Evolutionary conservation across 2,113 vertebrate genomes (phyloP).

Genomic region (Epinephelus fuscoguttatus): DNA sequence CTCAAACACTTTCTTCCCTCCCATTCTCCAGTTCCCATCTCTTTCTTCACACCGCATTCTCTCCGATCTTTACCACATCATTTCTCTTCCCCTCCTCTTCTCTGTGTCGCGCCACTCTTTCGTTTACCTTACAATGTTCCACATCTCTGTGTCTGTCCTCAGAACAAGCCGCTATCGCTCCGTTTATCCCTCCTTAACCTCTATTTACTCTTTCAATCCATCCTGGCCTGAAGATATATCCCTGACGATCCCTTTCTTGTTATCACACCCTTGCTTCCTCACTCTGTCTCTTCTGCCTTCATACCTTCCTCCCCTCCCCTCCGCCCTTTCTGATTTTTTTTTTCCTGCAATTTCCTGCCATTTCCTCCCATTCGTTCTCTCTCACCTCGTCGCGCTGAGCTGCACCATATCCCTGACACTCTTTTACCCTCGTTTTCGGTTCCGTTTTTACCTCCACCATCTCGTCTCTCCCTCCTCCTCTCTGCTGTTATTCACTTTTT

Average conservation of each 20-base stretch:
- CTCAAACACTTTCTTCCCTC: constrained; percentile 49
- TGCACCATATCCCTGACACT: constrained; percentile 54
- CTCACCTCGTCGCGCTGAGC: constrained; percentile 22
- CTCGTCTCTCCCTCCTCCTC: constrained; percentile 8
- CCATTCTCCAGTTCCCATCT: constrained; percentile 48
- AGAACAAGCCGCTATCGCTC: constrained; percentile 61
- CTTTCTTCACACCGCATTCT: constrained; percentile 61
- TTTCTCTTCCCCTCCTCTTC: constrained; percentile 11
- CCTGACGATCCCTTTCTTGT: constrained; percentile 26
- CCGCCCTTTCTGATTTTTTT: constrained; percentile 4
- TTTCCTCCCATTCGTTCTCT: constrained; percentile 59
- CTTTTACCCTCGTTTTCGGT: constrained; percentile 49
- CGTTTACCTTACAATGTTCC: constrained; percentile 48
- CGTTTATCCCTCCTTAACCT: constrained; percentile 73
- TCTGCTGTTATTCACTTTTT: constrained; percentile 56
- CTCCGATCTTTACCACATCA: constrained; percentile 59
- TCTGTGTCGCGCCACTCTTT: constrained; percentile 34
- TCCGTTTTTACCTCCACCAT: constrained; percentile 39
- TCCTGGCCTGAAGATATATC: constrained; percentile 48
- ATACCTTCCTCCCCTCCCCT: constrained; percentile 23
- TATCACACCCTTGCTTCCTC: constrained; percentile 33
- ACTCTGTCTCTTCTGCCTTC: constrained; percentile 18
- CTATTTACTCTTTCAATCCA: constrained; percentile 76
- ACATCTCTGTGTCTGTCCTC: constrained; percentile 50
- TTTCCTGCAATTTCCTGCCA: constrained; percentile 57